phyloP scores from a whole-genome alignment of 2,888 invertebrate genomes.

The Spisula solida region DNA sequence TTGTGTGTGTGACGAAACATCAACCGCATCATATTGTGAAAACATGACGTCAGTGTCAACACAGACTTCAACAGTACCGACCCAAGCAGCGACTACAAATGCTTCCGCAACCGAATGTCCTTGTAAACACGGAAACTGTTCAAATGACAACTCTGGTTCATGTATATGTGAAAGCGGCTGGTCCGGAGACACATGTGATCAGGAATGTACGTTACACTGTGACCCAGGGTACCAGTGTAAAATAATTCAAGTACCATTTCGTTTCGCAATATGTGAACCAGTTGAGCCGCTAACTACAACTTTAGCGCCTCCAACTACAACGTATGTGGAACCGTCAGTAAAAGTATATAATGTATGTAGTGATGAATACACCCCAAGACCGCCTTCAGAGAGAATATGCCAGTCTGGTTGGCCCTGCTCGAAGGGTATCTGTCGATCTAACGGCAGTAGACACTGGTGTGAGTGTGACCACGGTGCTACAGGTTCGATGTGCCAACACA shows the following conservation, averaged over 20 bases:
- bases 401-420: constrained; percentile 31
- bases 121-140: constrained; percentile 39
- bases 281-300: not conserved
- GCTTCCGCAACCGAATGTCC: not conserved
- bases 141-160: not conserved
- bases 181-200: constrained; percentile 26
- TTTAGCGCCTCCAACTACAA: not conserved
- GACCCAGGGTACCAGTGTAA: constrained; percentile 14
- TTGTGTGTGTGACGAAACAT: constrained; percentile 32
- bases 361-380: constrained; percentile 33
- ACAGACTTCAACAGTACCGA: not conserved
- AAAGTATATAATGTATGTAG: constrained; percentile 46
- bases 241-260: not conserved
- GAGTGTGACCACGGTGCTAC: constrained; percentile 49
- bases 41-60: constrained; percentile 20
- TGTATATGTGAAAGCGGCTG: constrained; percentile 41
- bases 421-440: constrained; percentile 32
- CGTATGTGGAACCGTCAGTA: not conserved
- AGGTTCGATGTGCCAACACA: constrained; percentile 33
- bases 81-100: not conserved
- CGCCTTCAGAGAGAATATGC: constrained; percentile 35
- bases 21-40: not conserved
- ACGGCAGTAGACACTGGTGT: constrained; percentile 18
- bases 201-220: constrained; percentile 16
- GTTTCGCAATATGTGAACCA: not conserved